phyloP scores from a whole-genome alignment of 1,140 invertebrate genomes.

The Drosophila santomea region DNA sequence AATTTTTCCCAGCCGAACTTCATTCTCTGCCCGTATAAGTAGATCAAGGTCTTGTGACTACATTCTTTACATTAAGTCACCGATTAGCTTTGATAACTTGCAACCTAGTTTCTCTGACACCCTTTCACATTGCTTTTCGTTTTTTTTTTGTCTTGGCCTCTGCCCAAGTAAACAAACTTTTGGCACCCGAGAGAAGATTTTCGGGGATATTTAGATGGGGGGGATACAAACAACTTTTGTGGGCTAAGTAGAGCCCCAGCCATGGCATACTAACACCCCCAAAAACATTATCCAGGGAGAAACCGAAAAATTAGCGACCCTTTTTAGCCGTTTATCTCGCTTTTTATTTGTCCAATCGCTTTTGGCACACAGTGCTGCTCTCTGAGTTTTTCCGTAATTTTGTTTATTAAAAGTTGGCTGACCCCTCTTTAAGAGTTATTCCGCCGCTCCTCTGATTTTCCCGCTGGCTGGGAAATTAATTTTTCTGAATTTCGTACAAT shows the following conservation, averaged over 20 bases:
- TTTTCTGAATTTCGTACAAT: constrained; percentile 58
- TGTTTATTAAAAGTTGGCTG: constrained; percentile 80
- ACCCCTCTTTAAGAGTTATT: constrained; percentile 43
- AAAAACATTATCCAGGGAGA: constrained; percentile 30
- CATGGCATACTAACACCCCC: too few relatives aligned
- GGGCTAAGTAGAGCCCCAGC: neutral
- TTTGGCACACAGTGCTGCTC: constrained; percentile 29
- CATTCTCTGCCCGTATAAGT: neutral
- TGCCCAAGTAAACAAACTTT: constrained; percentile 30
- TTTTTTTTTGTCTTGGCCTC: neutral
- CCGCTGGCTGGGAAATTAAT: constrained; percentile 63
- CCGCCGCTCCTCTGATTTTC: too few relatives aligned
- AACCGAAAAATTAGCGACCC: constrained; percentile 58
- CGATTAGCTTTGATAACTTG: constrained; percentile 39
- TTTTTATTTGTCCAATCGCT: constrained; percentile 71
- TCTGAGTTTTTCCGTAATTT: constrained; percentile 55
- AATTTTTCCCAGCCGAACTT: neutral
- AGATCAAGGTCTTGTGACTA: constrained; percentile 18
- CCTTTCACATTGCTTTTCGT: neutral
- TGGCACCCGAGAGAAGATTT: neutral
- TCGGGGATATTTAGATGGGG: neutral
- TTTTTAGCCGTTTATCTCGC: constrained; percentile 70
- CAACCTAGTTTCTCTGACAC: constrained; percentile 6
- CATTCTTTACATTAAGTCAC: constrained; percentile 7
- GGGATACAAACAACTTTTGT: constrained; percentile 13